Percentiles rank a stretch among this genome's conserved stretches.
phyloP scores from a whole-genome alignment of 2,888 invertebrate species.

The Parelbella ahira region DNA sequence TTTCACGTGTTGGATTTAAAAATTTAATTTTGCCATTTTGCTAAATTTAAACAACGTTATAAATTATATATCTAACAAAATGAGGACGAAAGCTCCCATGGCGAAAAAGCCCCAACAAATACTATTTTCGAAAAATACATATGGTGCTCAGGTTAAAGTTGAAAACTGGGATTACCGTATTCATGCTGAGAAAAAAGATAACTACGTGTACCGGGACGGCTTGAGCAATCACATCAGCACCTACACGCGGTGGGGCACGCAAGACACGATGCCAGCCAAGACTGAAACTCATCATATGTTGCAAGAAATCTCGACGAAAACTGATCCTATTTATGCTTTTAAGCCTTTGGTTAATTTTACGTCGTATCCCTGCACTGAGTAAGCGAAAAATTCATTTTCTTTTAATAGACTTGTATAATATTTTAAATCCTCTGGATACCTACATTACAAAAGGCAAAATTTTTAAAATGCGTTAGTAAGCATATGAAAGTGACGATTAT shows the following conservation, averaged over 20 bases:
- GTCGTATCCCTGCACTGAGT: slow-evolving; percentile 73
- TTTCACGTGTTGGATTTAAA: too few relatives aligned
- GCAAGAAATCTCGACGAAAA: slow-evolving; percentile 62
- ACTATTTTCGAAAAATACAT: slow-evolving; percentile 66
- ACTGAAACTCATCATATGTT: slow-evolving; percentile 73
- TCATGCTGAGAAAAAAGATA: slow-evolving; percentile 69
- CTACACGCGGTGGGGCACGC: slow-evolving; percentile 63
- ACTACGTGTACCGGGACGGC: slow-evolving; percentile 67
- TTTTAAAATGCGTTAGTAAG: too few relatives aligned
- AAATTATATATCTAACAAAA: slow-evolving; percentile 28
- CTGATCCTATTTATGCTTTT: slow-evolving; percentile 62
- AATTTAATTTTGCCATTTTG: too few relatives aligned
- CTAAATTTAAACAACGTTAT: too few relatives aligned
- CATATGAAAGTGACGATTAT: too few relatives aligned
- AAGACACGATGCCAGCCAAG: slow-evolving; percentile 55
- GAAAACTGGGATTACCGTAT: slow-evolving; percentile 66
- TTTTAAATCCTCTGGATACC: too few relatives aligned
- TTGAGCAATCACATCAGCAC: slow-evolving; percentile 72
- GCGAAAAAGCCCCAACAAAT: slow-evolving; percentile 69
- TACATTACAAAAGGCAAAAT: too few relatives aligned
- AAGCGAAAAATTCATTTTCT: too few relatives aligned
- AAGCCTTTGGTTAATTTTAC: slow-evolving; percentile 72
- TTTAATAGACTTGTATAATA: too few relatives aligned
- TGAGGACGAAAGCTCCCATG: slow-evolving; percentile 55
- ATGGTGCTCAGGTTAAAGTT: slow-evolving; percentile 59